phyloP scores from a whole-genome alignment of 2,888 invertebrate species.

The Pardosa pseudoannulata region DNA sequence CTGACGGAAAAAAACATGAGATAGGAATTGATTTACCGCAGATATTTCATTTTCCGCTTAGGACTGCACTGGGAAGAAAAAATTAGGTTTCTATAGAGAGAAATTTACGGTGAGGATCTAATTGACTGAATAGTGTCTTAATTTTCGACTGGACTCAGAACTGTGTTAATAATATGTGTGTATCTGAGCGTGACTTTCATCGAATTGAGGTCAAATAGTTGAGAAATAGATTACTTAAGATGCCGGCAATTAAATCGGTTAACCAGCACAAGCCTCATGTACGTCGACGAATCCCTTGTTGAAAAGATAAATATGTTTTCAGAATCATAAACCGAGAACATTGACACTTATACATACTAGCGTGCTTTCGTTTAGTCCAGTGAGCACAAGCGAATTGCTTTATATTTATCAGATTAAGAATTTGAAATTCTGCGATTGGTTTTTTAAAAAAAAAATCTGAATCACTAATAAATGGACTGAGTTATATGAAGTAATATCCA shows the following conservation, averaged over 20 bases:
- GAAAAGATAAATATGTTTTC: not conserved
- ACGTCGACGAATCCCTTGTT: no score
- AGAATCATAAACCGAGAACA: not conserved
- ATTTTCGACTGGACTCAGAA: not conserved
- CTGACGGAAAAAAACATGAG: not conserved
- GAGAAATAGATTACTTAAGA: not conserved
- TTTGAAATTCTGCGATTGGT: no score
- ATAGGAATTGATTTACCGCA: not conserved
- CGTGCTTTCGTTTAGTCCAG: no score
- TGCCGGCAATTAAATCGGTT: not conserved
- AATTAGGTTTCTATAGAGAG: not conserved
- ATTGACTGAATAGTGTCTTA: not conserved
- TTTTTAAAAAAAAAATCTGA: no score
- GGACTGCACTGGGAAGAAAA: not conserved
- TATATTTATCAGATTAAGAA: no score
- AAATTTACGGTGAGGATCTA: not conserved
- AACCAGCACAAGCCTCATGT: no score
- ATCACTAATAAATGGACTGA: no score
- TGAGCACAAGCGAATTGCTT: no score
- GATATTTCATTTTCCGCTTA: not conserved
- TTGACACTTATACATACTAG: not conserved
- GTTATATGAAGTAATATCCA: no score
- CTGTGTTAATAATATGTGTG: not conserved
- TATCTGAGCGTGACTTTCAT: not conserved
- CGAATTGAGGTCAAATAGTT: not conserved